phyloP scores from a whole-genome alignment of 2,797 vertebrate genomes.

The Microctenopoma steveboyesi region DNA sequence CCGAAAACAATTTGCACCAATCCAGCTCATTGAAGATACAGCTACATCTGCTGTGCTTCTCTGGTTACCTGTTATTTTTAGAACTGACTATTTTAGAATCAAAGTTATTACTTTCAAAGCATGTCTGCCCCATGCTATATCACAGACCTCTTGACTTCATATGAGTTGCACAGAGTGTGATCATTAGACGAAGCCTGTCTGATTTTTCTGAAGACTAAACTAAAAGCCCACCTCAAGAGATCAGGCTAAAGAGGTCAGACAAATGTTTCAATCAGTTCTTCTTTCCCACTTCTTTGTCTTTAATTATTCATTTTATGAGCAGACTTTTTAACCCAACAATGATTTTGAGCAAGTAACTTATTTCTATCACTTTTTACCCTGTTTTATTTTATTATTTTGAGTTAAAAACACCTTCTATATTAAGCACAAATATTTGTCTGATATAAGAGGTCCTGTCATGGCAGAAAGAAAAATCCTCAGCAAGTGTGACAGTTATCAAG shows the following conservation, averaged over 20 bases:
- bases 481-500: constrained; percentile 10
- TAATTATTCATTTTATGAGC: constrained; percentile 5
- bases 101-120: constrained; percentile 34
- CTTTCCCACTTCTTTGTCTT: constrained; percentile 5
- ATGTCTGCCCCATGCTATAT: constrained; percentile 16
- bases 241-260: constrained; percentile 1
- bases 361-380: background rate
- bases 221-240: constrained; percentile 11
- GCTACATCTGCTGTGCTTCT: background rate
- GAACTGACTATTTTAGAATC: constrained; percentile 32
- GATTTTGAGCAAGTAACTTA: background rate
- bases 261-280: constrained; percentile 1
- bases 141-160: constrained; percentile 17
- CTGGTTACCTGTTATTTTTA: constrained; percentile 31
- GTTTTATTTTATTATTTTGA: background rate
- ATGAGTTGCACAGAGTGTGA: constrained; percentile 23
- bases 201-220: constrained; percentile 25
- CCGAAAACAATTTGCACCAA: background rate
- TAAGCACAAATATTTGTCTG: background rate
- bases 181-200: constrained; percentile 24
- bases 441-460: constrained; percentile 2
- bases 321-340: background rate
- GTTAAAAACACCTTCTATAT: background rate
- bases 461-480: constrained; percentile 8
- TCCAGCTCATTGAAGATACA: constrained; percentile 3